Evolutionary conservation across 2,888 invertebrate species (phyloP).

Genomic region (Drosophila recens): DNA sequence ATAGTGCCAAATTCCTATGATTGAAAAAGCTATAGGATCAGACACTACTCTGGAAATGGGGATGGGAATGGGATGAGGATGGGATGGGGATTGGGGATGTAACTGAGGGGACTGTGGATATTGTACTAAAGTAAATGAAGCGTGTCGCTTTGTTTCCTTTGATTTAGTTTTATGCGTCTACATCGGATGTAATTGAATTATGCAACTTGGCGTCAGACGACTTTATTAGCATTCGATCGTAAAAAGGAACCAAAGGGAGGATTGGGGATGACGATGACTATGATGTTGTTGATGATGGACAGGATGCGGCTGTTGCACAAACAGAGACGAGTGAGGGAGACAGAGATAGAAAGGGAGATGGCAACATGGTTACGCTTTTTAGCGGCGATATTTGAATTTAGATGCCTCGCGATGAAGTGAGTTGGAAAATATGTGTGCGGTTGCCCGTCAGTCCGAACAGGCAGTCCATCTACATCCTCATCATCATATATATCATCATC

Average conservation of each 20-base stretch:
- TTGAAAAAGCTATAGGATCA: slow-evolving; percentile 33
- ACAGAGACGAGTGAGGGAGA: slow-evolving; percentile 15
- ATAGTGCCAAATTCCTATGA: slow-evolving; percentile 53
- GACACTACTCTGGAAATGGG: slow-evolving; percentile 29
- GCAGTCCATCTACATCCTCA: background rate
- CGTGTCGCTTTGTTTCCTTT: slow-evolving; percentile 84
- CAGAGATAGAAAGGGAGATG: slow-evolving; percentile 7
- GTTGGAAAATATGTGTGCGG: slow-evolving; percentile 82
- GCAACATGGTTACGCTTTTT: slow-evolving; percentile 70
- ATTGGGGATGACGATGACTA: slow-evolving; percentile 44
- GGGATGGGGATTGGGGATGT: slow-evolving; percentile 19
- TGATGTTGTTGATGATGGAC: slow-evolving; percentile 41
- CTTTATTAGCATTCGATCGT: slow-evolving; percentile 84
- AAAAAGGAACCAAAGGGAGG: slow-evolving; percentile 35
- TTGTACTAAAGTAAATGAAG: slow-evolving; percentile 82
- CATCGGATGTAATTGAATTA: slow-evolving; percentile 85
- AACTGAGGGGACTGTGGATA: slow-evolving; percentile 12
- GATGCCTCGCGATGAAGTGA: slow-evolving; percentile 76
- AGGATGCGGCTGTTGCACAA: slow-evolving; percentile 48
- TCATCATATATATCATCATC: background rate
- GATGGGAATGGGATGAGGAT: slow-evolving; percentile 28
- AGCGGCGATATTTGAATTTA: slow-evolving; percentile 75
- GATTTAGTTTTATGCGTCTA: slow-evolving; percentile 84
- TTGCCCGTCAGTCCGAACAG: slow-evolving; percentile 21
- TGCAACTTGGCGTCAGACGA: slow-evolving; percentile 83